Evolutionary conservation across 1,140 invertebrate species (phyloP), one percentile per base, ranked within the genome.

Genomic region (Trichonephila clavata): DNA sequence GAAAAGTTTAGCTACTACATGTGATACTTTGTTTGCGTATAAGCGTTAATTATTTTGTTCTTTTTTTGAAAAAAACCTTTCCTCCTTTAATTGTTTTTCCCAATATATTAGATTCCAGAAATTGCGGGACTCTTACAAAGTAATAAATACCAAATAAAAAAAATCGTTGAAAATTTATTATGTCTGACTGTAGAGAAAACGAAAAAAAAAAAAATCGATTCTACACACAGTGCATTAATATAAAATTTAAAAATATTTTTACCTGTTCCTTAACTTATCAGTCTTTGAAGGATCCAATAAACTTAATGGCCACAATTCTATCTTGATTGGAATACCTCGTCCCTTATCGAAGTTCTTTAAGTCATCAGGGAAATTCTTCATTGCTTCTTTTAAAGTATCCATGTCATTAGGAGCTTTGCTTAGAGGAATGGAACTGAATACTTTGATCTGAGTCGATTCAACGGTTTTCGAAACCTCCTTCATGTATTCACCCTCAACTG

Each of bases 251-350:
- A 68, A n/a, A 2, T 13, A 68, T 68, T 24, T 59, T 20, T 84
- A 92, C 91, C 83, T 86, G 43, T 92, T 92, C 57, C 43, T 92
- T 2, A 92, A 10, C 16, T 88, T 77, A 13, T 57, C 63, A 8
- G 68, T 32, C 24, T n/a, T 59, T 8, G 92, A 71, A 24, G 88
- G 59, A 63, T 94, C 94, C 10, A 94, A 24, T 1, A 59, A 14
- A 60, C 20, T 86, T n/a, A 94, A 24, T 2, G 94, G 94, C 68
- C 68, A 84, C 7, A 94, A 63, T 43, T 92, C 94, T 32, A 94
- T 90, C 20, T 60, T 80, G 16, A 94, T 87, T 14, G 94, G 94
- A 43, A 94, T 84, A 5, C 94, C 94, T 43, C 50, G 89, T 18
- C 90, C 90, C 0, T 71, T 32, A 59, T 94, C 84, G 59, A 84